A percentile compares a stretch with the other conserved stretches of the same genome.
These are phyloP conservation scores for Hydroisotoma schaefferi DNA, from an alignment of 2,888 invertebrate genomes.

Conservation along the genomic window DNA sequence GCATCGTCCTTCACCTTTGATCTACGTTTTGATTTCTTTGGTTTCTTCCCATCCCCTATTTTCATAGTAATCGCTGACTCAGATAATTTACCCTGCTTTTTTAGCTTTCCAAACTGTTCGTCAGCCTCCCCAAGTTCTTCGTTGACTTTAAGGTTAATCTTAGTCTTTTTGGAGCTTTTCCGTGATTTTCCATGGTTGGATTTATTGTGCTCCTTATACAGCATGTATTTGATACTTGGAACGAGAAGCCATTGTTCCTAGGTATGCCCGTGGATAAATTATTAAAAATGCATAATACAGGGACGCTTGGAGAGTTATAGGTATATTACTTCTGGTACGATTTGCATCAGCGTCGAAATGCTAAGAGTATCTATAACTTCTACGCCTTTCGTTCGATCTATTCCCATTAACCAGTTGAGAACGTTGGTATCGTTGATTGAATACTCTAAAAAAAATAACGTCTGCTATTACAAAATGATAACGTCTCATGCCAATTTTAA, in stretches of 20 bases:
- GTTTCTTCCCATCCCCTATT: constrained; percentile 1
- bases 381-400: constrained; percentile 25
- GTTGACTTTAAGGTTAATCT: no score
- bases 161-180: neutral
- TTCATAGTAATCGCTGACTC: neutral
- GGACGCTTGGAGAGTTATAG: neutral
- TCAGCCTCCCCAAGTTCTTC: no score
- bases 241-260: constrained; percentile 42
- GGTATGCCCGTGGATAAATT: neutral
- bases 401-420: constrained; percentile 30
- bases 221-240: constrained; percentile 43
- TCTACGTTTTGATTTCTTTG: neutral
- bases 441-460: constrained; percentile 26
- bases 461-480: neutral
- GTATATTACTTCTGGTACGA: constrained; percentile 35
- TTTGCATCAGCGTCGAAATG: constrained; percentile 29
- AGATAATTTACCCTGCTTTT: neutral
- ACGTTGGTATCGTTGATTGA: constrained; percentile 37
- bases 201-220: constrained; percentile 14
- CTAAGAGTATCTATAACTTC: constrained; percentile 26
- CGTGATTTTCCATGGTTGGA: neutral
- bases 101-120: neutral
- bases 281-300: neutral
- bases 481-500: neutral
- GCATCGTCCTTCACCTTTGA: neutral